phyloP scores from a whole-genome alignment of 2,797 vertebrate species.

The Chloroceryle inda region DNA sequence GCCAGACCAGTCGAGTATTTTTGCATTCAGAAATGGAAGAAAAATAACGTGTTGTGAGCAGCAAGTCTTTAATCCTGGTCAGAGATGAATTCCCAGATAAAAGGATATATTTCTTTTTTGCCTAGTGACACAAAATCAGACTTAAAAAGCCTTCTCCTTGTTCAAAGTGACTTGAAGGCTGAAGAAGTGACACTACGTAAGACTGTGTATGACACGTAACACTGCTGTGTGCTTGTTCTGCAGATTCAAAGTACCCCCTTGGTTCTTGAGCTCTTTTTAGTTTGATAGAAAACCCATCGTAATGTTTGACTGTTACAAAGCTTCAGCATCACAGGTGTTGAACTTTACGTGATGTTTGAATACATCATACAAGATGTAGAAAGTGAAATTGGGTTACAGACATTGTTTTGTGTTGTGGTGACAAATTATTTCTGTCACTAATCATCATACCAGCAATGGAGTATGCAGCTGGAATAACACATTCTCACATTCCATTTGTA shows the following conservation, averaged over 20 bases:
- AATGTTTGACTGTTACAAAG: slow-evolving; percentile 37
- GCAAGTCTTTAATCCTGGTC: slow-evolving; percentile 31
- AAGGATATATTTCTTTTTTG: slow-evolving; percentile 25
- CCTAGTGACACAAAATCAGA: slow-evolving; percentile 14
- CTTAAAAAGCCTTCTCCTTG: slow-evolving; percentile 42
- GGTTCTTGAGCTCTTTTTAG: slow-evolving; percentile 28
- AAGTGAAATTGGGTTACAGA: background rate
- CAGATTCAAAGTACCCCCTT: background rate
- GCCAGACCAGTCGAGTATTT: background rate
- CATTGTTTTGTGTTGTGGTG: background rate
- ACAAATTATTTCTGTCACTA: slow-evolving; percentile 7
- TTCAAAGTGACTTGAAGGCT: slow-evolving; percentile 7
- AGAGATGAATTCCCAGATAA: slow-evolving; percentile 42
- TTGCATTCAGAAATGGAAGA: slow-evolving; percentile 12
- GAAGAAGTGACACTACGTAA: background rate
- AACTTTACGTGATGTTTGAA: background rate
- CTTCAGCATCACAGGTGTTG: background rate
- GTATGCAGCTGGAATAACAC: background rate
- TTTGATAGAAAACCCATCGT: slow-evolving; percentile 26
- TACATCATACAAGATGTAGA: background rate
- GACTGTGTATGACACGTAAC: background rate
- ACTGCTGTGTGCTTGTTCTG: background rate
- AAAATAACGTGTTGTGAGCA: slow-evolving; percentile 43
- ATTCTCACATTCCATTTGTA: slow-evolving; percentile 6
- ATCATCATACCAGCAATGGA: background rate